Conservation (phyloP, 2,113 vertebrate genomes). For the Struthidea cinerea region DNA sequence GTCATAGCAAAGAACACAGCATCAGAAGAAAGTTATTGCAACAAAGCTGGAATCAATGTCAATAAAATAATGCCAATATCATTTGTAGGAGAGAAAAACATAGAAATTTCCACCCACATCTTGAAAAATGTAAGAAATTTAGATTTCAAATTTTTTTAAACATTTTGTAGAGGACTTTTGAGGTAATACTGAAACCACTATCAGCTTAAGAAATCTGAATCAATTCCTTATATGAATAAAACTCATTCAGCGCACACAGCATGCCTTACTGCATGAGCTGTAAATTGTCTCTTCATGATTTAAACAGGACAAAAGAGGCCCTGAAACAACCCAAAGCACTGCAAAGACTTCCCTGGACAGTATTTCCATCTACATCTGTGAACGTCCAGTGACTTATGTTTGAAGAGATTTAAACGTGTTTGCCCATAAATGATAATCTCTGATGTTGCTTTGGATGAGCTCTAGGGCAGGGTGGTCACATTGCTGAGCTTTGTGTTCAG, state of each 20-base stretch:
- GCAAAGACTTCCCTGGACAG: background rate
- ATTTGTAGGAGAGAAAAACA: background rate
- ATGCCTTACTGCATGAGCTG: background rate
- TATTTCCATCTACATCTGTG: background rate
- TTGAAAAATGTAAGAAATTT: background rate
- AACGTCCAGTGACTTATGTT: background rate
- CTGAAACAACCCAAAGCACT: background rate
- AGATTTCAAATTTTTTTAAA: background rate
- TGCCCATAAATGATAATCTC: background rate
- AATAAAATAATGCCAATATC: background rate
- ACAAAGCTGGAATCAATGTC: background rate
- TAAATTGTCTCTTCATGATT: background rate
- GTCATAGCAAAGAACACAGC: background rate
- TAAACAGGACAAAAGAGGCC: background rate
- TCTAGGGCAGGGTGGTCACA: background rate
- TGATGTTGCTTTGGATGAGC: background rate
- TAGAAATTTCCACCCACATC: background rate
- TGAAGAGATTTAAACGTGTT: background rate
- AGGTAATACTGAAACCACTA: background rate
- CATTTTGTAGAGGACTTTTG: background rate
- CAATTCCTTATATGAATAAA: constrained; percentile 10
- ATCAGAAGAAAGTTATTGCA: constrained; percentile 7
- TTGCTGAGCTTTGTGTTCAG: background rate
- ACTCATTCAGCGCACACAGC: background rate
- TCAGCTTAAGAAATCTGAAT: constrained; percentile 7